These are phyloP conservation scores for Blera fallax DNA, from an alignment of 2,888 invertebrate genomes.

Conservation along the genomic window DNA sequence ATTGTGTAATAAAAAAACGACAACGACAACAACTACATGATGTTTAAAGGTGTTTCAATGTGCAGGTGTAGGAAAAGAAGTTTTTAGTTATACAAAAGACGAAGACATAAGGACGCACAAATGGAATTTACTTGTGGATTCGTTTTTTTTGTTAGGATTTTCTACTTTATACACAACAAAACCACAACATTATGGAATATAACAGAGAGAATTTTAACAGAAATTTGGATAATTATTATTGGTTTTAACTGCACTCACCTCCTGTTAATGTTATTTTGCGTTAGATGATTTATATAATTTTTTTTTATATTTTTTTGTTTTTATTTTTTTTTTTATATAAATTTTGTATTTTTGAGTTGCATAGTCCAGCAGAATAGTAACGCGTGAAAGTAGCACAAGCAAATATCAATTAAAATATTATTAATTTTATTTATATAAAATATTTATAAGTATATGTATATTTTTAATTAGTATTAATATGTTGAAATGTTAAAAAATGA, in stretches of 20 bases:
- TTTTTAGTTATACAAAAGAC: not conserved
- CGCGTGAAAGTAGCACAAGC: conserved; percentile 72
- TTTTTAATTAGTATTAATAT: conserved; percentile 12
- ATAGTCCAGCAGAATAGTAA: conserved; percentile 68
- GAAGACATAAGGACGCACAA: not conserved
- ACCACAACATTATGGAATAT: conserved; percentile 21
- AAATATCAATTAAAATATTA: conserved; percentile 33
- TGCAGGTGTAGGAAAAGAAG: conserved; percentile 29
- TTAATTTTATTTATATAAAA: conserved; percentile 1
- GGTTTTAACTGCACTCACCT: conserved; percentile 67
- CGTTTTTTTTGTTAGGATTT: conserved; percentile 18
- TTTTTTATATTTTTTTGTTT: not conserved
- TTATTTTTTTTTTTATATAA: conserved; percentile 26
- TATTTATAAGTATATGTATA: not conserved
- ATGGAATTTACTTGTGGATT: not conserved
- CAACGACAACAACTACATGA: conserved; percentile 21
- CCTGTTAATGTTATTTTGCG: conserved; percentile 66
- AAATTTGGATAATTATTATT: conserved; percentile 9
- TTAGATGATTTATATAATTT: conserved; percentile 54
- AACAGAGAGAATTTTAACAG: not conserved
- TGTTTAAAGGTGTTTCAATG: conserved; percentile 21
- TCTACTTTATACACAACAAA: conserved; percentile 41
- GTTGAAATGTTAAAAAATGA: conserved; percentile 9
- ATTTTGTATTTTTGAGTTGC: conserved; percentile 51
- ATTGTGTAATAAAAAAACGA: conserved; percentile 32